Conservation (phyloP, 2,113 vertebrate genomes). For the Nerophis ophidion region DNA sequence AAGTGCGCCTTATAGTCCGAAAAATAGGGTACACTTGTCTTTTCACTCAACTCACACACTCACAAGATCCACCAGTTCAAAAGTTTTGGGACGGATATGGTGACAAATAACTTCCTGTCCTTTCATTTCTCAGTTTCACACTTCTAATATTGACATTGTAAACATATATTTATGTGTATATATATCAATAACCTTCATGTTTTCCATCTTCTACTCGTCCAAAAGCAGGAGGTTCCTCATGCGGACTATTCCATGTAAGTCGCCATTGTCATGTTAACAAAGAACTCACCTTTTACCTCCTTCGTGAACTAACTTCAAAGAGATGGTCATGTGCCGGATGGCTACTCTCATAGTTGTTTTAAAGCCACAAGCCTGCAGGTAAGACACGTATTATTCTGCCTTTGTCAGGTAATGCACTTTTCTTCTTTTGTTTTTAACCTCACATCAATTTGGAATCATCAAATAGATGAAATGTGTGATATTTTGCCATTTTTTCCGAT, state of each 20-base stretch:
- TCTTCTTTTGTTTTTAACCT: too few species aligned
- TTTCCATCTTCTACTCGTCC: conserved; percentile 79
- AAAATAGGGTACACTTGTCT: conserved; percentile 8
- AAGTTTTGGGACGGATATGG: background rate
- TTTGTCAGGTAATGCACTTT: conserved; percentile 52
- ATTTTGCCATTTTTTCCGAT: conserved; percentile 45
- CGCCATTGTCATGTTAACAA: conserved; percentile 61
- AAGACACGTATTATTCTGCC: conserved; percentile 35
- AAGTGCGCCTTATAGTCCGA: too few species aligned
- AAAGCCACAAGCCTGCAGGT: conserved; percentile 44
- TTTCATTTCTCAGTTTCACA: conserved; percentile 1
- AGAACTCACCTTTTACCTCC: conserved; percentile 48
- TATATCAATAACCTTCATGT: conserved; percentile 62
- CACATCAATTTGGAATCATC: background rate
- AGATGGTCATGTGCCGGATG: conserved; percentile 70
- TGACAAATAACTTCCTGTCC: background rate
- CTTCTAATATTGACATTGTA: conserved; percentile 1
- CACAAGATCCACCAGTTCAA: conserved; percentile 28
- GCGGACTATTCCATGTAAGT: conserved; percentile 98
- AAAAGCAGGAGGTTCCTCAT: conserved; percentile 91
- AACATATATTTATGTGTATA: too few species aligned
- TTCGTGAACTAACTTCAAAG: conserved; percentile 53
- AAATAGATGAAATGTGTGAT: background rate
- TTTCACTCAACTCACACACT: conserved; percentile 37
- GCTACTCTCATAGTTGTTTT: conserved; percentile 33